Percentiles rank a stretch among this genome's conserved stretches.
Conservation (phyloP, 2,888 invertebrate genomes). For the Hirtodrosophila trivittata region DNA sequence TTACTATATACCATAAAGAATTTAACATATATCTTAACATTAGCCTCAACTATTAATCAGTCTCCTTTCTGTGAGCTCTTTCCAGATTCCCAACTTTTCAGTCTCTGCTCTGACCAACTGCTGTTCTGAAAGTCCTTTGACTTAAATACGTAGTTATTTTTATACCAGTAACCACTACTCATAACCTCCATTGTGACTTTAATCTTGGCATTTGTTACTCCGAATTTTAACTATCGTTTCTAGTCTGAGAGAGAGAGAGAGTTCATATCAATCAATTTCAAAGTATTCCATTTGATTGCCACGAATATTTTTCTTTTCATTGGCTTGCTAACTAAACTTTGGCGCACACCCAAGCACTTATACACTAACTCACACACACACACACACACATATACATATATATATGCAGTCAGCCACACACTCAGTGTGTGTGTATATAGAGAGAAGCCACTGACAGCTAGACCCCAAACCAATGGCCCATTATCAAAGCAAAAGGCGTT, state of each 20-base stretch:
- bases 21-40: no score
- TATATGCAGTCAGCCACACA: slow-evolving; percentile 10
- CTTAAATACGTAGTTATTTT: no score
- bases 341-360: slow-evolving; percentile 18
- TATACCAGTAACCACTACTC: background rate
- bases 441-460: slow-evolving; percentile 35
- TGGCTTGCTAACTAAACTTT: slow-evolving; percentile 45
- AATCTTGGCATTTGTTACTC: slow-evolving; percentile 17
- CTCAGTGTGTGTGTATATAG: background rate
- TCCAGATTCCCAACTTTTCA: no score
- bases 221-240: background rate
- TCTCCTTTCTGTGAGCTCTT: no score
- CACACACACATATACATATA: background rate
- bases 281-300: slow-evolving; percentile 51
- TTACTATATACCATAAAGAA: no score
- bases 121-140: no score
- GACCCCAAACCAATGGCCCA: slow-evolving; percentile 53
- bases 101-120: no score
- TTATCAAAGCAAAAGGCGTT: slow-evolving; percentile 74
- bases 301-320: slow-evolving; percentile 41
- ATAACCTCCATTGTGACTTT: slow-evolving; percentile 26
- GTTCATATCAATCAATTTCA: slow-evolving; percentile 52
- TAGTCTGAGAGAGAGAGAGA: slow-evolving; percentile 3
- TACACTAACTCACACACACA: slow-evolving; percentile 1
- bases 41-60: no score